Evolutionary conservation across 2,888 invertebrate genomes (phyloP).

Genomic region (Blastobasis adustella): DNA sequence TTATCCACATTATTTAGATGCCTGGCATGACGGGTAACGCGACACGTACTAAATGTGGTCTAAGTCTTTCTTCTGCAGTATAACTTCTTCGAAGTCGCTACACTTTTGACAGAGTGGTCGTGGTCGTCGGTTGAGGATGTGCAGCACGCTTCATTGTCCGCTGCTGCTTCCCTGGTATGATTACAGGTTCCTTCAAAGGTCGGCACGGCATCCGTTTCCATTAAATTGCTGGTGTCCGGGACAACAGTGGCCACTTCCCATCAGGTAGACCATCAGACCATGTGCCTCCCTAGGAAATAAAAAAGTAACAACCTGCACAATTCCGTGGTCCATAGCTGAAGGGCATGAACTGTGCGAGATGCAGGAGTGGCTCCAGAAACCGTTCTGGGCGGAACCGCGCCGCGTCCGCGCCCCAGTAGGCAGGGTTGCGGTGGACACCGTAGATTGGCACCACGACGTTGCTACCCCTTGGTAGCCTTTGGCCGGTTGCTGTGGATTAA

Average conservation of each 20-base stretch:
- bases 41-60: too few species aligned
- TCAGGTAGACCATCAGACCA: background rate
- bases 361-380: conserved; percentile 11
- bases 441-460: conserved; percentile 9
- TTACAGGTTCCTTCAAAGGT: background rate
- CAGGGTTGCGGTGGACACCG: conserved; percentile 17
- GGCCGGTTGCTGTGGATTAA: background rate
- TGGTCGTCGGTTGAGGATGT: too few species aligned
- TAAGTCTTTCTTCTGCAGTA: too few species aligned
- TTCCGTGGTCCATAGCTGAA: conserved; percentile 17
- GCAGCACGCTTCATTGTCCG: too few species aligned
- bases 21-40: background rate
- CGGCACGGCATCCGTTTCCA: background rate
- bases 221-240: background rate
- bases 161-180: background rate
- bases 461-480: background rate
- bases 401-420: conserved; percentile 17
- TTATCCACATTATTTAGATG: background rate
- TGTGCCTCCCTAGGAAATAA: background rate
- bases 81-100: too few species aligned
- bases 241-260: background rate
- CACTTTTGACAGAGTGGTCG: too few species aligned
- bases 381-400: conserved; percentile 18
- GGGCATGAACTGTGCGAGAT: conserved; percentile 15
- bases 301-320: conserved; percentile 8